phyloP scores from a whole-genome alignment of 2,113 vertebrate genomes.

The Alligator mississippiensis region DNA sequence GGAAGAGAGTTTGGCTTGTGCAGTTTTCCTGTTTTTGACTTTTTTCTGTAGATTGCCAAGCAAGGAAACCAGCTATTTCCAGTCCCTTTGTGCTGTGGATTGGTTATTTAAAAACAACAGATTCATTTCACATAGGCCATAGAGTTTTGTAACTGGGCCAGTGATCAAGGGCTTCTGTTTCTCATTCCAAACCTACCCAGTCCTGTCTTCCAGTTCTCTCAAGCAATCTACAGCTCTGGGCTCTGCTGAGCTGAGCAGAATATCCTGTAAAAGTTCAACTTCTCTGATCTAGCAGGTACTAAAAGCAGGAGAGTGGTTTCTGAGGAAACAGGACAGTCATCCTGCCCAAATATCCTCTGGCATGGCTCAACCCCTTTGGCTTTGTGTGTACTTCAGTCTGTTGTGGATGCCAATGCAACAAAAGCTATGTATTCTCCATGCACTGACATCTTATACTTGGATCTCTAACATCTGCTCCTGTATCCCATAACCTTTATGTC shows the following conservation, averaged over 20 bases:
- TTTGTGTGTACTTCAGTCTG: background rate
- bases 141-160: background rate
- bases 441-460: rapidly evolving
- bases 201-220: background rate
- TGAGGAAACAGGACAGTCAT: background rate
- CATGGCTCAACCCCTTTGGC: background rate
- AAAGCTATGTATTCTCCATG: background rate
- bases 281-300: background rate
- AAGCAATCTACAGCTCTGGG: background rate
- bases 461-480: rapidly evolving
- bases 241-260: background rate
- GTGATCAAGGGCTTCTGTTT: background rate
- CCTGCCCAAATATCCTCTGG: background rate
- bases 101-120: background rate
- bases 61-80: background rate
- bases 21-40: background rate
- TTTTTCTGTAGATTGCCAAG: background rate
- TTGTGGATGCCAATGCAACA: background rate
- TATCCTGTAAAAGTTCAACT: background rate
- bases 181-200: background rate
- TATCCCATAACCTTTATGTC: background rate
- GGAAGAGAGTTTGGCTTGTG: background rate
- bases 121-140: background rate
- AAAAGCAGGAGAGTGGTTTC: background rate
- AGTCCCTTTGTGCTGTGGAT: no score